Conservation (phyloP, 2,888 invertebrate genomes). For the Ellobium chinense region DNA sequence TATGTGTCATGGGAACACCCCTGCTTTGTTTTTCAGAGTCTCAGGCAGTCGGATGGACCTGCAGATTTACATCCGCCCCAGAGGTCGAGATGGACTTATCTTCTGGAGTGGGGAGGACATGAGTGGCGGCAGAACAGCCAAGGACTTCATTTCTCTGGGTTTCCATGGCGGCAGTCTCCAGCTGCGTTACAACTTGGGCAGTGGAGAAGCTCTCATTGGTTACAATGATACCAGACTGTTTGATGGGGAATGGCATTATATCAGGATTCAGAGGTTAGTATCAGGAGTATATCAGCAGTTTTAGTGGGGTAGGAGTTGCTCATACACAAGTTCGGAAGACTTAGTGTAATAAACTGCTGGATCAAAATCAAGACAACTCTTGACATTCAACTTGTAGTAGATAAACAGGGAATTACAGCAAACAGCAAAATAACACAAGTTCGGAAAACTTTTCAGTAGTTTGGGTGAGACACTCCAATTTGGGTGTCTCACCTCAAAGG, state of each 20-base stretch:
- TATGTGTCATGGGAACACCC: too few species aligned
- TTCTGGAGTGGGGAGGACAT: slow-evolving; percentile 89
- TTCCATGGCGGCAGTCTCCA: slow-evolving; percentile 88
- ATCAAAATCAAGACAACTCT: too few species aligned
- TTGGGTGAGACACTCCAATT: too few species aligned
- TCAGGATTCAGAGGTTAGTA: slow-evolving; percentile 89
- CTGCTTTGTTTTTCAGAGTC: slow-evolving; percentile 83
- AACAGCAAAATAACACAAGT: too few species aligned
- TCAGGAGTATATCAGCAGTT: too few species aligned
- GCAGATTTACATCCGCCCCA: slow-evolving; percentile 91
- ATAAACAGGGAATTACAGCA: too few species aligned
- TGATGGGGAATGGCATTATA: slow-evolving; percentile 92
- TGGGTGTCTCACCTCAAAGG: too few species aligned
- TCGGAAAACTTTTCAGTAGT: too few species aligned
- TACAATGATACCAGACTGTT: slow-evolving; percentile 92
- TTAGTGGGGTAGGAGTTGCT: too few species aligned
- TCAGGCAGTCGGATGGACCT: slow-evolving; percentile 92
- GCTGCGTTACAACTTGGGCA: slow-evolving; percentile 90
- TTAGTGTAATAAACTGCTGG: too few species aligned
- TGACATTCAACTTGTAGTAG: too few species aligned
- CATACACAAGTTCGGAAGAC: too few species aligned
- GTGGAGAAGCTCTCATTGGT: slow-evolving; percentile 90
- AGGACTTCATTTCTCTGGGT: slow-evolving; percentile 91
- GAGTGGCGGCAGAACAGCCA: slow-evolving; percentile 83
- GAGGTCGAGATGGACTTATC: slow-evolving; percentile 86